A percentile compares a stretch with the other conserved stretches of the same genome.
Evolutionary conservation across 2,888 invertebrate species (phyloP).

Genomic region (Cataglyphis albicans): DNA sequence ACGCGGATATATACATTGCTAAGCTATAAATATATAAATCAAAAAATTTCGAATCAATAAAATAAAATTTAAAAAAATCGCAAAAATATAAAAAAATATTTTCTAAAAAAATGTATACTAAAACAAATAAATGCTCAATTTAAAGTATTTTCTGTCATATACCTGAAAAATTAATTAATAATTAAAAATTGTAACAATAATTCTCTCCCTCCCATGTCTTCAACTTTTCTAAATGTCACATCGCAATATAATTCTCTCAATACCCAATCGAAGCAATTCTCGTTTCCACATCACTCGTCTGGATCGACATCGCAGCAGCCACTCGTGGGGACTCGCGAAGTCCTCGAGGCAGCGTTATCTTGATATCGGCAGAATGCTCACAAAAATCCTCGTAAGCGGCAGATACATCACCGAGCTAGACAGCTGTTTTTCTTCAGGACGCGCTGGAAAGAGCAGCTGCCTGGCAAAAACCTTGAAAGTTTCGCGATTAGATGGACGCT

Average conservation of each 20-base stretch:
- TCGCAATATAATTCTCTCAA: conserved; percentile 7
- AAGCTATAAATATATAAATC: too few species aligned
- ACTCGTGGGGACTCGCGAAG: conserved; percentile 37
- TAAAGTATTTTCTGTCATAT: background rate
- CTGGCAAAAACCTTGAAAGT: conserved; percentile 63
- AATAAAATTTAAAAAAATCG: background rate
- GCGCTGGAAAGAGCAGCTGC: conserved; percentile 32
- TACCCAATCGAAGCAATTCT: conserved; percentile 32
- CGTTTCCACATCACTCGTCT: conserved; percentile 40
- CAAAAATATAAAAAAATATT: background rate
- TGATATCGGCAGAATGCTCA: conserved; percentile 54
- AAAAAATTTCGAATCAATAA: background rate
- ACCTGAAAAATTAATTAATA: background rate
- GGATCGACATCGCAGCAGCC: conserved; percentile 39
- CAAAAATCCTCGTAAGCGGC: conserved; percentile 56
- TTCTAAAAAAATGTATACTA: background rate
- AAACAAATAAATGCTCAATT: background rate
- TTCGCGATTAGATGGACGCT: conserved; percentile 64
- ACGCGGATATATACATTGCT: background rate
- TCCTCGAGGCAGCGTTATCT: conserved; percentile 47
- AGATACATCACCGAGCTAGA: conserved; percentile 51
- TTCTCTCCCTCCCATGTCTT: background rate
- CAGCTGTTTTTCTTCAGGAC: conserved; percentile 56
- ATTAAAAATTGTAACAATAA: background rate
- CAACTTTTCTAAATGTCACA: conserved; percentile 3